Conservation (phyloP, 2,113 vertebrate genomes). For the Mionectes macconnelli region DNA sequence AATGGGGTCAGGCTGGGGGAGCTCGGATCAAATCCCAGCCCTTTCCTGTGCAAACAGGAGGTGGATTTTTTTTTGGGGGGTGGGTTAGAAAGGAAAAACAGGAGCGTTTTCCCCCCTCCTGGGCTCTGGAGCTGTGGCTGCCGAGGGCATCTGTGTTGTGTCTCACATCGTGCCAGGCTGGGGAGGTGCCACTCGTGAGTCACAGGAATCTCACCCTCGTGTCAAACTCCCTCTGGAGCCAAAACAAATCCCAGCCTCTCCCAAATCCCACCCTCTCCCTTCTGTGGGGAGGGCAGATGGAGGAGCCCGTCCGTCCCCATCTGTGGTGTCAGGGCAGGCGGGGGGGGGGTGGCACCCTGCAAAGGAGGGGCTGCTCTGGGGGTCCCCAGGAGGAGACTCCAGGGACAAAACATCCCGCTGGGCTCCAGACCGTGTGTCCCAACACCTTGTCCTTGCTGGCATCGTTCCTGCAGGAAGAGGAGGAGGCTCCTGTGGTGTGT, state of each 20-base stretch:
- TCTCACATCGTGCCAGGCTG: background rate
- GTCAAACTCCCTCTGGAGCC: background rate
- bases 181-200: background rate
- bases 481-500: no score
- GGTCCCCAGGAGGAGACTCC: background rate
- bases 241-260: background rate
- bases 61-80: background rate
- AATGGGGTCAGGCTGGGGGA: background rate
- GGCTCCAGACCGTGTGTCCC: fast-evolving
- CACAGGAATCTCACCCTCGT: background rate
- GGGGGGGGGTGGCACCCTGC: background rate
- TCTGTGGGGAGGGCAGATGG: background rate
- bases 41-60: background rate
- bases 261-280: background rate
- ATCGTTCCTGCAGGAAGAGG: background rate
- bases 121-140: background rate
- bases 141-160: background rate
- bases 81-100: background rate
- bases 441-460: background rate
- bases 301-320: background rate
- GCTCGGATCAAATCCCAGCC: background rate
- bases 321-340: background rate
- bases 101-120: background rate
- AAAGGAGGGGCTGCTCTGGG: background rate
- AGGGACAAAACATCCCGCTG: fast-evolving